Conservation (phyloP, 2,113 vertebrate species). For the Podilymbus podiceps region DNA sequence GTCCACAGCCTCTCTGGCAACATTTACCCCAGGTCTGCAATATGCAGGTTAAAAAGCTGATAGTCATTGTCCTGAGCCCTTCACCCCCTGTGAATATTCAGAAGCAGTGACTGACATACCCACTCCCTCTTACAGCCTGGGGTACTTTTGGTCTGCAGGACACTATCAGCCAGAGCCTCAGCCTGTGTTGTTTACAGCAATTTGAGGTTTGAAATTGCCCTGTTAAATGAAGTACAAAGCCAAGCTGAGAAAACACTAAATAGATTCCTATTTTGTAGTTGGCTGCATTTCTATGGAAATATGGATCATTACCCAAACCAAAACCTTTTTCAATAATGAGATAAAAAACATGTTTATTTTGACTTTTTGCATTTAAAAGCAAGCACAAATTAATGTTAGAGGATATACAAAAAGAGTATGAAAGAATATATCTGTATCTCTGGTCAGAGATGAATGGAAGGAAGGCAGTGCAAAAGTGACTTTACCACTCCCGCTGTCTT, state of each 20-base stretch:
- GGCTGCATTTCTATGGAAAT: not conserved
- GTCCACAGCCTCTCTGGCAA: not conserved
- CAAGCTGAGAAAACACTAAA: not conserved
- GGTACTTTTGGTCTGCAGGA: not conserved
- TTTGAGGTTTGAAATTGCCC: not conserved
- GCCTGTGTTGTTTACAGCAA: not conserved
- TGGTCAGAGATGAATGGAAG: not conserved
- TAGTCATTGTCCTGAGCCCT: not conserved
- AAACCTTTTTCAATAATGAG: not conserved
- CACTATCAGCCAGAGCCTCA: not conserved
- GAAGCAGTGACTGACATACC: not conserved
- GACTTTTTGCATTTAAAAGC: not conserved
- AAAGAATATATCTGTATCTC: not conserved
- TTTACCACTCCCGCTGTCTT: not conserved
- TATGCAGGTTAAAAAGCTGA: not conserved
- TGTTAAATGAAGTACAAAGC: not conserved
- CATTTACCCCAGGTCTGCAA: not conserved
- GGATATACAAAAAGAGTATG: not conserved
- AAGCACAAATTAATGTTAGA: not conserved
- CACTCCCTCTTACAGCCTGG: not conserved
- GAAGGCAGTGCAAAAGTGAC: not conserved
- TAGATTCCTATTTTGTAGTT: not conserved
- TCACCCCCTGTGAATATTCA: not conserved
- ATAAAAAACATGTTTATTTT: not conserved
- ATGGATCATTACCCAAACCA: not conserved